Evolutionary conservation across 2,888 invertebrate genomes (phyloP).

Genomic region (Gnatocerus cornutus): DNA sequence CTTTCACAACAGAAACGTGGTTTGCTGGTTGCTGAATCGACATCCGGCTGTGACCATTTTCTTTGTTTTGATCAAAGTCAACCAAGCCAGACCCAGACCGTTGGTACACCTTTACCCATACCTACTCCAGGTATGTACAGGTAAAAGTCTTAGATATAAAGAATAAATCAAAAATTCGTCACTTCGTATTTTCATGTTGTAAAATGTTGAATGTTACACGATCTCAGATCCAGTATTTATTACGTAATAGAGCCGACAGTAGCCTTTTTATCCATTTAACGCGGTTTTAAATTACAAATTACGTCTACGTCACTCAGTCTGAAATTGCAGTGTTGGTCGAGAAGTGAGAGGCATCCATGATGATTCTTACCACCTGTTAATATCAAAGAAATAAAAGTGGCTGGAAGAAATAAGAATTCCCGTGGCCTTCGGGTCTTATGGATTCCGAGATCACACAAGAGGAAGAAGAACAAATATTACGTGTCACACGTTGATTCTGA

Average conservation of each 20-base stretch:
- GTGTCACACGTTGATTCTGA: slow-evolving; percentile 45
- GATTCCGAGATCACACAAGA: slow-evolving; percentile 47
- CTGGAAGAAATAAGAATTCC: slow-evolving; percentile 50
- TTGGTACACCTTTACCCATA: background rate
- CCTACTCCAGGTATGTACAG: slow-evolving; percentile 1
- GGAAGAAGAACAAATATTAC: slow-evolving; percentile 52
- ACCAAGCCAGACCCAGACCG: background rate
- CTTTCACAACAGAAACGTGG: background rate
- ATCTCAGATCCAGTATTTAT: slow-evolving; percentile 4
- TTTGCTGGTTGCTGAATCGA: slow-evolving; percentile 5
- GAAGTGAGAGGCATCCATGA: slow-evolving; percentile 27
- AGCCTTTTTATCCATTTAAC: slow-evolving; percentile 9
- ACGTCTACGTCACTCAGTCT: slow-evolving; percentile 36
- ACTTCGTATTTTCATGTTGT: background rate
- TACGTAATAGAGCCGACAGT: slow-evolving; percentile 9
- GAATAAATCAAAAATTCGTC: background rate
- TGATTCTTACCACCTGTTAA: slow-evolving; percentile 41
- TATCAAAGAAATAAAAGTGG: slow-evolving; percentile 50
- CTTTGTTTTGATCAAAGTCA: slow-evolving; percentile 5
- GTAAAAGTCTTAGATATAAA: background rate
- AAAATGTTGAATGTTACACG: slow-evolving; percentile 4
- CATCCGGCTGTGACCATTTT: slow-evolving; percentile 4
- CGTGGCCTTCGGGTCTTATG: slow-evolving; percentile 53
- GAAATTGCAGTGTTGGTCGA: slow-evolving; percentile 20
- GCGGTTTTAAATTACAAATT: slow-evolving; percentile 40